Evolutionary conservation across 2,888 invertebrate genomes (phyloP).

Genomic region (Cetonia aurata): DNA sequence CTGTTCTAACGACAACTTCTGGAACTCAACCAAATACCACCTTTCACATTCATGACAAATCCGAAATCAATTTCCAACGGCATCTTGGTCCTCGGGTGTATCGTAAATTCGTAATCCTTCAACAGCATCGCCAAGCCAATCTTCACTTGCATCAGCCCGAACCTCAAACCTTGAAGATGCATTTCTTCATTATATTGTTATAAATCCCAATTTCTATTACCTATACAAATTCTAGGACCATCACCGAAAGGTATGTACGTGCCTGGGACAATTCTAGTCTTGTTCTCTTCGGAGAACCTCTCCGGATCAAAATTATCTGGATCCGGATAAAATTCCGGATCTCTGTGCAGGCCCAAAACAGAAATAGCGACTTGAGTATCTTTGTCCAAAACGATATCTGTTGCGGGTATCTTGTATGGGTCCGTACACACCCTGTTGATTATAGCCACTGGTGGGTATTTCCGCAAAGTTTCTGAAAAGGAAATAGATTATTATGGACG

Average conservation of each 20-base stretch:
- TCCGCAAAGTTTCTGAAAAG: slow-evolving; percentile 70
- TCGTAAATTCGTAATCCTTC: slow-evolving; percentile 51
- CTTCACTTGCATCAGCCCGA: slow-evolving; percentile 56
- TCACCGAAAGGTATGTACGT: slow-evolving; percentile 72
- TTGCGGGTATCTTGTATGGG: slow-evolving; percentile 68
- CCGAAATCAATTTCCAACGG: slow-evolving; percentile 45
- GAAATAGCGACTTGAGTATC: slow-evolving; percentile 70
- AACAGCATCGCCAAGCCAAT: slow-evolving; percentile 53
- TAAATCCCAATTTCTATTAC: slow-evolving; percentile 57
- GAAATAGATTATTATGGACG: no score
- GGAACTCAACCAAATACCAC: slow-evolving; percentile 41
- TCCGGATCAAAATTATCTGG: slow-evolving; percentile 72
- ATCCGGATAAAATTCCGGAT: slow-evolving; percentile 70
- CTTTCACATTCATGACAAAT: slow-evolving; percentile 46
- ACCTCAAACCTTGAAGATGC: slow-evolving; percentile 53
- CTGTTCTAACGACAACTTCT: slow-evolving; percentile 45
- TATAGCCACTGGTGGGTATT: slow-evolving; percentile 71
- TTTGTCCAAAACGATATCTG: slow-evolving; percentile 67
- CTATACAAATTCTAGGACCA: slow-evolving; percentile 71
- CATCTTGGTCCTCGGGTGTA: slow-evolving; percentile 46
- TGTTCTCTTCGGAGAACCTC: slow-evolving; percentile 69
- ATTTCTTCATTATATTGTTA: slow-evolving; percentile 1
- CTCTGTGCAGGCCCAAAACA: slow-evolving; percentile 71
- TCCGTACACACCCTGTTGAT: slow-evolving; percentile 69
- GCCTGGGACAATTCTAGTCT: slow-evolving; percentile 65